Evolutionary conservation across 1,140 invertebrate species (phyloP).

Genomic region (Protaetia brevitarsis): DNA sequence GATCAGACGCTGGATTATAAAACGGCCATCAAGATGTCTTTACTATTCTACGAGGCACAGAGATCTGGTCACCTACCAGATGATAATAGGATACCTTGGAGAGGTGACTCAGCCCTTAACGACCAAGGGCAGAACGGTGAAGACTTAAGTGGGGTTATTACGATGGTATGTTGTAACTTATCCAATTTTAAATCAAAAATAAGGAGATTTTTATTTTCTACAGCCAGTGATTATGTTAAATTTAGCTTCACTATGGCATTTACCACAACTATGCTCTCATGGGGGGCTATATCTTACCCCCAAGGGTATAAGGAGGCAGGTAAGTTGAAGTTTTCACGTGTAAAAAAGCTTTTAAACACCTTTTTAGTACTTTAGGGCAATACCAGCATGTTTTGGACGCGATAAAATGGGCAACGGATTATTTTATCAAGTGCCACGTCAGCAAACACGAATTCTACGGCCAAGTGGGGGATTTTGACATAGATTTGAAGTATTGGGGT

Average conservation of each 20-base stretch:
- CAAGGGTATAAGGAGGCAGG: constrained; percentile 53
- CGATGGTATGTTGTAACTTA: too few relatives aligned
- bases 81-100: constrained; percentile 59
- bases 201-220: constrained; percentile 35
- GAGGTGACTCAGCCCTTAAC: constrained; percentile 57
- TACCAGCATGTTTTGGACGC: constrained; percentile 50
- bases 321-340: constrained; percentile 31
- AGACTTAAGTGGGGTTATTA: constrained; percentile 67
- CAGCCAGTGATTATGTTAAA: constrained; percentile 65
- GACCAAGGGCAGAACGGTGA: constrained; percentile 56
- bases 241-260: constrained; percentile 64
- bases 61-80: constrained; percentile 58
- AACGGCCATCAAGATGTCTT: constrained; percentile 53
- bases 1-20: constrained; percentile 52
- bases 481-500: constrained; percentile 59
- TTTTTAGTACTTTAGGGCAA: constrained; percentile 40
- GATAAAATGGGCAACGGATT: constrained; percentile 62
- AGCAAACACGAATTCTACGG: constrained; percentile 56
- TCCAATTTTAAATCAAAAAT: too few relatives aligned
- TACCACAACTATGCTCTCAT: constrained; percentile 58
- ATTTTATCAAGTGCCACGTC: constrained; percentile 61
- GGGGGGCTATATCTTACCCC: constrained; percentile 58
- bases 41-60: constrained; percentile 66
- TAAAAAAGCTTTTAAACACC: background rate
- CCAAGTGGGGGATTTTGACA: constrained; percentile 57